Conservation (phyloP, 2,113 vertebrate genomes). For the Australoheros scitulus region DNA sequence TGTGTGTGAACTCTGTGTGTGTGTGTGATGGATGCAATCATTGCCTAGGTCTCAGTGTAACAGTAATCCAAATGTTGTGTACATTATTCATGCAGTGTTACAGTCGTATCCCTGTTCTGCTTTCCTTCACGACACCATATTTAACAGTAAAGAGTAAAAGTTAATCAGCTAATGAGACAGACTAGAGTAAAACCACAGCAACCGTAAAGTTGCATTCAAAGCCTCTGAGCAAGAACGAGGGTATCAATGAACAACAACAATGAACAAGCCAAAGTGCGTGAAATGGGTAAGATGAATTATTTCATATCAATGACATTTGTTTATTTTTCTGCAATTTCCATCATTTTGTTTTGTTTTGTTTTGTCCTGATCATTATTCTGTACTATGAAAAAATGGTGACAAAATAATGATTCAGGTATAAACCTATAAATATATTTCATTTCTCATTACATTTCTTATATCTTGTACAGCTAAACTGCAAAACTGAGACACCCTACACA, state of each 20-base stretch:
- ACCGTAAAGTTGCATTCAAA: neutral
- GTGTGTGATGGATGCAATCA: neutral
- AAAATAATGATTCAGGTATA: neutral
- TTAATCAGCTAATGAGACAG: neutral
- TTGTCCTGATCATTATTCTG: no score
- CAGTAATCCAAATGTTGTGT: neutral
- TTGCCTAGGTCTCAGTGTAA: neutral
- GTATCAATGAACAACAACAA: neutral
- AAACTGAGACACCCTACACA: neutral
- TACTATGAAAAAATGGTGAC: no score
- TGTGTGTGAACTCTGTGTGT: neutral
- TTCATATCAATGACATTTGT: no score
- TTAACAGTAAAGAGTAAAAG: neutral
- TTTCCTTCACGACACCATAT: fast-evolving
- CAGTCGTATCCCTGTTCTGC: neutral
- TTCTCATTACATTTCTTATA: no score
- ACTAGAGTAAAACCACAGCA: neutral
- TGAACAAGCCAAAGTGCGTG: neutral
- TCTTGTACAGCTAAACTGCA: no score
- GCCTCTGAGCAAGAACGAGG: fast-evolving
- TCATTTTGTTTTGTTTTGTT: no score
- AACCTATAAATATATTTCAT: neutral
- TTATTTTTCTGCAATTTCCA: neutral
- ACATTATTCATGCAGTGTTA: neutral
- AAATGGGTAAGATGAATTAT: neutral